Evolutionary conservation across 1,140 invertebrate genomes (phyloP), one percentile per base, ranked within the genome.

Genomic region (Aplysia californica): DNA sequence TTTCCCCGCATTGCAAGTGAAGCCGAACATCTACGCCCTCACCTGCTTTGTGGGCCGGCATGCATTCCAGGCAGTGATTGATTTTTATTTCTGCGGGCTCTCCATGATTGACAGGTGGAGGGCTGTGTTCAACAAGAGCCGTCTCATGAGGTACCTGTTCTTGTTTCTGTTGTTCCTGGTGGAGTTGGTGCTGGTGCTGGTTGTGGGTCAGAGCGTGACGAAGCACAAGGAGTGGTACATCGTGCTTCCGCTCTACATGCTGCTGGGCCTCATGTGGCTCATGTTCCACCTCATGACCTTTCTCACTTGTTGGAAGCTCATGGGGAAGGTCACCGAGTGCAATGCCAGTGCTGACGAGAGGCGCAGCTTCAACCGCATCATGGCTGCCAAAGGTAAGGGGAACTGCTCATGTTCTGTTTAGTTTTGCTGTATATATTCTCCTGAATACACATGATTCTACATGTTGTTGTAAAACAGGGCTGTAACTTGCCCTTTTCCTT

Each of bases 161-260:
- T 56, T 88, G 29, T 23, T 87, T 29, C 33, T 79, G n/a, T 74
- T 86, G 26, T 83, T 86, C 67, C 10, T 80, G 10, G 29, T 87
- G 23, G 81, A 88, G 61, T 56, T 87, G 6, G 75, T 80, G 35
- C 82, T 83, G 21, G 82, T 75, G 26, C 50, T 77, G 31, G 50
- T 87, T 33, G 79, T 84, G 65, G 86, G 86, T 23, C 61, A 71
- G 23, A 65, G 80, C 56, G 85, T 82, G 55, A 76, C 81, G 23
- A 82, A 68, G 76, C 88, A 89, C 67, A 88, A 89, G 70, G 88
- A 89, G 65, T 89, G 88, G 88, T 88, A 81, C 72, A 80, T 89
- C 6, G 87, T 89, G 1, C 83, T 88, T 15, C 87, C 87, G 29
- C 44, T 89, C 15, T 88, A 83, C 77, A 66, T 81, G n/a, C 77